Base-by-base conservation (phyloP, 37 sponge, comb jelly and placozoan species). In the Cladorhizidae sp. region DNA sequence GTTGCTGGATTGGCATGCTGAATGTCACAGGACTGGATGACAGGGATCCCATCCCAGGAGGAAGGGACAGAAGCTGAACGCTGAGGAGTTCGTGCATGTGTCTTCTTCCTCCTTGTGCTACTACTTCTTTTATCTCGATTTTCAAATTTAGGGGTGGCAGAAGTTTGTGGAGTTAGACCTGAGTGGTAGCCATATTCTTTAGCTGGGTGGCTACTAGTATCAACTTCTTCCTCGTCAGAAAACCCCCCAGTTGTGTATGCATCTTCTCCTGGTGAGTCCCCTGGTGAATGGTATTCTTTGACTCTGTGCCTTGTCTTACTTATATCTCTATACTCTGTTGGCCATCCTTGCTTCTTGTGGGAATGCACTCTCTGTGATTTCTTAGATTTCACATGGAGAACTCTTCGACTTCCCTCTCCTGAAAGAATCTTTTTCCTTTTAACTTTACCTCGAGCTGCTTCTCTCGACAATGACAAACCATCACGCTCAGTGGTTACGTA, bases 261-360 rank as follows among this genome's bases (percentile, higher is more conserved):
- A 51, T 43, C 73, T 50, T 64, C 65, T 23, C 42, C 45, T 17
- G 64, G 42, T 25, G 35, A n/a, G n/a, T n/a, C n/a, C n/a, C n/a
- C n/a, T n/a, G n/a, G n/a, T n/a, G n/a, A n/a, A n/a, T n/a, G 67
- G 5, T 64, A 78, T 17, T 80, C 81, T 28, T 71, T 72, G 12
- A 71, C 72, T 23, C 72, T 67, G 42, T 54, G 43, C 35, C 28
- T 45, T 18, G 37, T 21, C 59, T 18, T 21, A 58, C 3, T 58
- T 58, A 18, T 14, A 58, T 58, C 26, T 26, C 5, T 26, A 5
- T 58, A 21, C 59, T 5, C 14, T 21, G 14, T 58, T 14, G 20
- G 59, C 23, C 2, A 18, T 67, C 38, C 68, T 67, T 67, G 33
- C 68, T 3, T 35, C 3, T 15, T 67, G 5, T 3, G 5, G 9